Conservation (phyloP, 2,797 vertebrate genomes). For the Notamacropus eugenii region DNA sequence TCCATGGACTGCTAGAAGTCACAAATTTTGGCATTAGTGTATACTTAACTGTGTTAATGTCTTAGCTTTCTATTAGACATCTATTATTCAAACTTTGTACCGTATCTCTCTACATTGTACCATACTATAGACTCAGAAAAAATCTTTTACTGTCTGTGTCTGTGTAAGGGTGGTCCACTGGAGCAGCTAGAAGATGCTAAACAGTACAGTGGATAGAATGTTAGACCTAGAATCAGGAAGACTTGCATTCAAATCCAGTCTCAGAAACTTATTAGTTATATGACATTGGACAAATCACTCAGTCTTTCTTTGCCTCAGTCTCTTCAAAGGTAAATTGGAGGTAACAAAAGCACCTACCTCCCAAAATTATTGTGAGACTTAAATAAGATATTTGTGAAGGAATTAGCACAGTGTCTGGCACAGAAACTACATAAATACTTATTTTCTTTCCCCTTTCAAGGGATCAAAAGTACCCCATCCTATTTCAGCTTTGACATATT, state of each 20-base stretch:
- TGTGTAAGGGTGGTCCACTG: background rate
- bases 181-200: background rate
- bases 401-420: background rate
- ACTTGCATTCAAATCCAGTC: background rate
- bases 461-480: background rate
- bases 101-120: background rate
- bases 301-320: background rate
- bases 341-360: background rate
- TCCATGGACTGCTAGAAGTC: background rate
- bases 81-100: background rate
- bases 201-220: background rate
- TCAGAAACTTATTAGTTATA: background rate
- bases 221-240: background rate
- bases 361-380: background rate
- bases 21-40: background rate
- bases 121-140: background rate
- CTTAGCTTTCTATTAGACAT: background rate
- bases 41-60: background rate
- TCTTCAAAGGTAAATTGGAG: background rate
- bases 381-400: background rate
- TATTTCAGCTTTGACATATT: background rate
- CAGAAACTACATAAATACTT: background rate
- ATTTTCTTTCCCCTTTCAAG: background rate
- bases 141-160: background rate
- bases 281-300: background rate